Base-by-base conservation (phyloP, 2,797 vertebrate species). In the Lithobates pipiens region DNA sequence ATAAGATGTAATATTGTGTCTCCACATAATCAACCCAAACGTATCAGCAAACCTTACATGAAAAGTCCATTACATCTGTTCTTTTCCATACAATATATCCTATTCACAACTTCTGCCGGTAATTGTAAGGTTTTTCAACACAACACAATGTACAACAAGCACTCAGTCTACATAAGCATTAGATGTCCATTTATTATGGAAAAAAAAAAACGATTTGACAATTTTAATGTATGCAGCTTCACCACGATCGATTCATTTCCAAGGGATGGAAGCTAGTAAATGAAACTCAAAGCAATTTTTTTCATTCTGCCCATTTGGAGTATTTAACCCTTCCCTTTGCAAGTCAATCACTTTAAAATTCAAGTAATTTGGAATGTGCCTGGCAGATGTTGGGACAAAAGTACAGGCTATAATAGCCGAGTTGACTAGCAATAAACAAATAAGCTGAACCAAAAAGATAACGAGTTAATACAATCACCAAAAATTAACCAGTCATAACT, bases 201-300 rank as follows among this genome's bases (percentile, higher is more conserved):
- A 46, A 46, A 44, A 44, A 44, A 65, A 34, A 36, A 70, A 57
- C 32, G 3, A 77, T 61, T 27, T 65, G 18, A 67, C 8, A 67
- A 76, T 76, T 39, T 39, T 39, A 39, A 83, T 83, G 74, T 69
- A 50, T 42, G 44, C 3, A 42, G 42, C 39, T 76, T 69, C 15
- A 61, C 73, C 25, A 11, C 63, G 32, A 84, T 77, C 74, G 70
- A 70, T 77, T 77, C 42, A 39, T 77, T 84, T 65, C 73, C 44
- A 84, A 61, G 61, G 29, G 63, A 74, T 50, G 16, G 73, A 76
- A 72, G 39, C 63, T 44, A 27, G 72, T 32, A 76, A 83, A 75
- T 50, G 27, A 83, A 54, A 27, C 32, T n/a, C 44, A 27, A 27
- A 46, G 77, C 39, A 10, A 68, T 78, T 29, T 44, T 68, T 46